Conservation (phyloP, 2,888 invertebrate genomes). For the Metopia argyrocephala region DNA sequence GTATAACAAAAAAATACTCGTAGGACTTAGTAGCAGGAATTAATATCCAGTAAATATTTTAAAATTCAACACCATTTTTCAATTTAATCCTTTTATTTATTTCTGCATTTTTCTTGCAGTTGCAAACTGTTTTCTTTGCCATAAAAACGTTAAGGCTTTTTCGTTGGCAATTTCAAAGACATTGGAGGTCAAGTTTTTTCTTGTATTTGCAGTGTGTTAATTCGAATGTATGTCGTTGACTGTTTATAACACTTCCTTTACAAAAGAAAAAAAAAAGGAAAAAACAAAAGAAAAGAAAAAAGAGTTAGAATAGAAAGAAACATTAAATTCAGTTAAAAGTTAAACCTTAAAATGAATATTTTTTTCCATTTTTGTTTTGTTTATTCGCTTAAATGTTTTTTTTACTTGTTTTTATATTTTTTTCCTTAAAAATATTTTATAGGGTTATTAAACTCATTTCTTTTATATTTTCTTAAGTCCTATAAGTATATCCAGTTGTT, state of each 20-base stretch:
- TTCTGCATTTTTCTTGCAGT: background rate
- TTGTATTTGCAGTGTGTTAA: conserved; percentile 15
- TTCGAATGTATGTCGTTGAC: conserved; percentile 49
- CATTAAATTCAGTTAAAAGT: conserved; percentile 19
- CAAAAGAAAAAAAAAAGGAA: conserved; percentile 5
- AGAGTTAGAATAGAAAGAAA: background rate
- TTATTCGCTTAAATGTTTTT: background rate
- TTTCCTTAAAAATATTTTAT: conserved; percentile 57
- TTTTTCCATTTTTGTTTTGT: background rate
- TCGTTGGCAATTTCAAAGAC: background rate
- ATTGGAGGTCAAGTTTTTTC: conserved; percentile 28
- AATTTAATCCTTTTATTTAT: background rate
- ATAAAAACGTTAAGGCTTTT: background rate
- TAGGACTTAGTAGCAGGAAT: background rate
- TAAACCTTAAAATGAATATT: too few relatives aligned
- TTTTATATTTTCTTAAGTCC: background rate
- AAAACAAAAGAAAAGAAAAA: background rate
- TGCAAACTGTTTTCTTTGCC: background rate
- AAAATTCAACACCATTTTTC: background rate
- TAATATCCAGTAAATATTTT: background rate
- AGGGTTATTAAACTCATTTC: conserved; percentile 63
- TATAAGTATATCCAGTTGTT: conserved; percentile 7
- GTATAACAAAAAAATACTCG: background rate
- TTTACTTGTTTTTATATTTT: background rate
- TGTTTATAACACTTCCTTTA: conserved; percentile 43